Evolutionary conservation across 2,113 vertebrate species (phyloP), one percentile per base, ranked within the genome.

Genomic region (Cathartes aura): DNA sequence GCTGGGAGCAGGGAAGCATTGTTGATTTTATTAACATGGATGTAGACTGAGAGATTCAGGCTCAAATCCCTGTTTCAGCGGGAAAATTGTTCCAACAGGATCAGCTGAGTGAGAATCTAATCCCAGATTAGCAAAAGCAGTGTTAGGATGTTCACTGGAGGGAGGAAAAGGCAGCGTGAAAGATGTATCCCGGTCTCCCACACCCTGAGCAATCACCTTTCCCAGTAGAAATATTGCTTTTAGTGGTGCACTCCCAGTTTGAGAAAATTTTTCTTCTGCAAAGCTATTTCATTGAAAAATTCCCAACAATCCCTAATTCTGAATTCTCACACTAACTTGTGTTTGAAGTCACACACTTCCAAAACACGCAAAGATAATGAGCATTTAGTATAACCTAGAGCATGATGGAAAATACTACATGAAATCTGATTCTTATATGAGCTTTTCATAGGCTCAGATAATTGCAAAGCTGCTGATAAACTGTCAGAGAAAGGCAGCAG

Each of bases 21-120:
- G n/a, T n/a, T 85, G 88, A 6, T 43, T 64, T 24, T 55, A 36
- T 20, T 43, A 82, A 32, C 36, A 8, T 2, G 23, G 29, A 12
- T 0, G 0, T 5, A 79, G 40, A 29, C 53, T 0, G 1, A 43
- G 74, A 79, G 5, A 14, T 27, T 43, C 43, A 43, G 36, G 24
- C 12, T 71, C 60, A 85, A 45, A 47, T 43, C 42, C 26, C 29
- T 45, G 3, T 17, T 82, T 34, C 32, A 20, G 9, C 12, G 59
- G 24, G 16, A 32, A 59, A 81, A 64, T 38, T 45, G 29, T 53
- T 80, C 20, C 23, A 63, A 11, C 2, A 59, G 6, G 45, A 43
- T 91, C 56, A 60, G 14, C 42, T 62, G 62, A 48, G 34, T 15
- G 17, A 36, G 66, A 72, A 43, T 13, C 18, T 34, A 86, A 38